Evolutionary conservation across 2,113 vertebrate genomes (phyloP), one percentile per base, ranked within the genome.

Genomic region (Microtus oregoni): DNA sequence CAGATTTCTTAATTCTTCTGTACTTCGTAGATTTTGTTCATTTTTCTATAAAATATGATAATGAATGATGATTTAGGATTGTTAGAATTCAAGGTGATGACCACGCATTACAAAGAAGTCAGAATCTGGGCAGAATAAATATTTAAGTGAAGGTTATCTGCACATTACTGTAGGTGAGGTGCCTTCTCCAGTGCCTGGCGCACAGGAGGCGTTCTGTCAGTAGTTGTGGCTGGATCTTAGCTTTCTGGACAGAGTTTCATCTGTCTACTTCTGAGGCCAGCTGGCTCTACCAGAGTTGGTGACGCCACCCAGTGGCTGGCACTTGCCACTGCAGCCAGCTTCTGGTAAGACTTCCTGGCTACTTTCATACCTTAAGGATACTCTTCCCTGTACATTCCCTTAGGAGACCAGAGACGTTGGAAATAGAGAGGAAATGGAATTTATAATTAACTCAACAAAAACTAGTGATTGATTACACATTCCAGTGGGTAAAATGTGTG

Each of bases 1-100:
- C 47, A 50, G 52, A 67, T 55, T 70, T 94, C 12, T 94, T 92
- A 87, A 94, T 44, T 92, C 68, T 26, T 82, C 52, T 90, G 38
- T 93, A 65, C 47, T n/a, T 72, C 30, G 19, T 30, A 47, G 82
- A n/a, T 63, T 30, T 61, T 50, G 41, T 52, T 87, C 38, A 19
- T 90, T 95, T 81, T 30, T 44, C 41, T 95, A 55, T 87, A 76
- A 82, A 52, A 50, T 72, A 28, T 63, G 7, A 90, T 93, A 44
- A 67, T 35, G 55, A 92, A 81, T 44, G 70, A 91, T 15, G 9
- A 24, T 28, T 41, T 58, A 61, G 70, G n/a, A 61, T 75, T 61
- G 50, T 88, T 83, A 91, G 28, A 91, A 88, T 83, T 90, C 47
- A 90, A 92, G 55, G 41, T 88, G 52, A 83, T 52, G 2, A 61